Evolutionary conservation across 2,113 vertebrate genomes (phyloP).

Genomic region (human): DNA sequence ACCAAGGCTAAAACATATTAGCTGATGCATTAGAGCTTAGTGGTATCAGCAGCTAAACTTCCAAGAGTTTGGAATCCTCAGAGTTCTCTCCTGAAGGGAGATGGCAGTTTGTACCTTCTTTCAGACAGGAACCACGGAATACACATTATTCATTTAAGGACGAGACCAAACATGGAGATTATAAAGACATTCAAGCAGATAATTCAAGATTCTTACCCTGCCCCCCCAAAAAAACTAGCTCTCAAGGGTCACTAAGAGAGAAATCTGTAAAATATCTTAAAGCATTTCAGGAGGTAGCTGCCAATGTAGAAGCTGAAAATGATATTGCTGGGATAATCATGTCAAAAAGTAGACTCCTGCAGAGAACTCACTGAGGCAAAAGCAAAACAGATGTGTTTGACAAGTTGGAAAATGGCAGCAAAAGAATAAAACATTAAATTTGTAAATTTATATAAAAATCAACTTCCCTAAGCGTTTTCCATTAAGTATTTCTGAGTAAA

Average conservation of each 20-base stretch:
- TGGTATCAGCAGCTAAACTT: not conserved
- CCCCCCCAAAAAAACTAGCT: not conserved
- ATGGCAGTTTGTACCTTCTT: not conserved
- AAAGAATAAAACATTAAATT: constrained; percentile 68
- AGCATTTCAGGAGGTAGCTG: constrained; percentile 67
- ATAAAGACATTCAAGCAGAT: constrained; percentile 56
- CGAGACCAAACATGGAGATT: constrained; percentile 25
- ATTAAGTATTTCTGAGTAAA: constrained; percentile 48
- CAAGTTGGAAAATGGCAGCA: constrained; percentile 68
- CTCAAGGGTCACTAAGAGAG: constrained; percentile 63
- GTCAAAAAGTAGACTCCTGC: constrained; percentile 68
- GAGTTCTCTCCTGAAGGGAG: not conserved
- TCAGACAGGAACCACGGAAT: constrained; percentile 13
- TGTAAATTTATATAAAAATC: constrained; percentile 60
- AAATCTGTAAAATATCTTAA: constrained; percentile 73
- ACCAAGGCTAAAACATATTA: not conserved
- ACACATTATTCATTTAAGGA: constrained; percentile 71
- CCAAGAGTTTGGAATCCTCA: not conserved
- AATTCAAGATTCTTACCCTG: constrained; percentile 28
- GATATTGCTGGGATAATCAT: constrained; percentile 68
- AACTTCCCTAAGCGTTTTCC: constrained; percentile 3
- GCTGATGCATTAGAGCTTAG: not conserved
- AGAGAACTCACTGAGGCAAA: constrained; percentile 71
- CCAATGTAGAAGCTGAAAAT: constrained; percentile 63
- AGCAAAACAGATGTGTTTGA: constrained; percentile 78